Evolutionary conservation across 1,140 invertebrate genomes (phyloP).

Genomic region (Monomorium pharaonis): DNA sequence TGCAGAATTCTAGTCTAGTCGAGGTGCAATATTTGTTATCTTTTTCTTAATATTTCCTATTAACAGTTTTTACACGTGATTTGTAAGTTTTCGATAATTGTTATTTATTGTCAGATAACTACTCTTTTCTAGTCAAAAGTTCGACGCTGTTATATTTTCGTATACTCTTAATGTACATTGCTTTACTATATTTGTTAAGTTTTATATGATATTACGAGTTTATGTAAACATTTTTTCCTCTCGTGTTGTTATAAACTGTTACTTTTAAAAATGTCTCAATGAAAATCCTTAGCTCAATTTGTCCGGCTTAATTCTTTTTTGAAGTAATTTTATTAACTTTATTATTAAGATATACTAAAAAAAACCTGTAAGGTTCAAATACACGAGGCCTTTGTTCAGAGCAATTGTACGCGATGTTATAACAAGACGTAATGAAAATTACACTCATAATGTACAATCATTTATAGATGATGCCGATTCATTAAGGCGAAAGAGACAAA

Average conservation of each 20-base stretch:
- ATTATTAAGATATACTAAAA: background rate
- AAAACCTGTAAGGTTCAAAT: slow-evolving; percentile 9
- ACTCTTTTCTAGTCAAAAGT: slow-evolving; percentile 63
- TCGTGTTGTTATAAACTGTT: slow-evolving; percentile 5
- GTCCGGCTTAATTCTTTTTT: background rate
- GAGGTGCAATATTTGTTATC: slow-evolving; percentile 59
- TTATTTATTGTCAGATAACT: slow-evolving; percentile 60
- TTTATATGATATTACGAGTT: slow-evolving; percentile 56
- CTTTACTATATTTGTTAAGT: slow-evolving; percentile 70
- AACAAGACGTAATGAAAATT: slow-evolving; percentile 17
- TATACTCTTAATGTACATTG: slow-evolving; percentile 43
- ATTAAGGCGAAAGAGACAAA: slow-evolving; percentile 82
- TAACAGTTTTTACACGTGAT: slow-evolving; percentile 26
- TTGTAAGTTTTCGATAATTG: slow-evolving; percentile 17
- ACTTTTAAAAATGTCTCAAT: slow-evolving; percentile 1
- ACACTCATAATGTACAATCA: slow-evolving; percentile 62
- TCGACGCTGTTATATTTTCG: slow-evolving; percentile 56
- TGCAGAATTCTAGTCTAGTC: slow-evolving; percentile 72
- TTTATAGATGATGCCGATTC: slow-evolving; percentile 76
- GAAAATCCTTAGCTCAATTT: background rate
- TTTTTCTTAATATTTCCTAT: slow-evolving; percentile 50
- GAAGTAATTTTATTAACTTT: background rate
- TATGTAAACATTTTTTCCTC: slow-evolving; percentile 39
- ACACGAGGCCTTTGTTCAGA: slow-evolving; percentile 35
- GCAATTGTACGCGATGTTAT: slow-evolving; percentile 40